phyloP scores from a whole-genome alignment of 2,113 vertebrate species.

The Anolis carolinensis region DNA sequence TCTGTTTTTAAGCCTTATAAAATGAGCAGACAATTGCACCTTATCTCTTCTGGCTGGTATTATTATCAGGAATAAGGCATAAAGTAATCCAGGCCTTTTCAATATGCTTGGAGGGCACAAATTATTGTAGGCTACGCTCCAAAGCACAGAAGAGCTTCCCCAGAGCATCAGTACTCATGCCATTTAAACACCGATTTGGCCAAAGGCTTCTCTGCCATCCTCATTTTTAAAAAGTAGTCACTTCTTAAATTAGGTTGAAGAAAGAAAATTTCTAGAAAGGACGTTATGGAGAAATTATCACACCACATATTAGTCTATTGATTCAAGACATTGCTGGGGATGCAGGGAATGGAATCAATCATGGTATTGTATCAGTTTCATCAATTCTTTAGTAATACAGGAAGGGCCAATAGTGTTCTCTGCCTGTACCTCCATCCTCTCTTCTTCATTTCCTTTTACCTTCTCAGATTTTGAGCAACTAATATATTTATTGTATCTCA shows the following conservation, averaged over 20 bases:
- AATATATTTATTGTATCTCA: not conserved
- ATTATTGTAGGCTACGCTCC: constrained; percentile 16
- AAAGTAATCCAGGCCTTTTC: constrained; percentile 38
- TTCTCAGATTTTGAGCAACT: constrained; percentile 40
- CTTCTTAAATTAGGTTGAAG: constrained; percentile 8
- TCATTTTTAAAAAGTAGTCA: constrained; percentile 20
- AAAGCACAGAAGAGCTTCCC: constrained; percentile 22
- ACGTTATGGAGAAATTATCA: constrained; percentile 7
- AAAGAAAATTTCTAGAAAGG: not conserved
- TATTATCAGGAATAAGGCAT: constrained; percentile 48
- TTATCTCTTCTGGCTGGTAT: constrained; percentile 38
- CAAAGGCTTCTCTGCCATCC: accelerated
- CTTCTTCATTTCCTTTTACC: constrained; percentile 22
- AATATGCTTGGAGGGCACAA: constrained; percentile 35
- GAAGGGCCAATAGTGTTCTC: constrained; percentile 7
- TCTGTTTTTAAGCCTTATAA: constrained; percentile 56
- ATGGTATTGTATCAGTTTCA: constrained; percentile 23
- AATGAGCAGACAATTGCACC: constrained; percentile 55
- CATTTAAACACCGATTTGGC: constrained; percentile 18
- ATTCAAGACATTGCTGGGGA: not conserved
- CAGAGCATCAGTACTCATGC: constrained; percentile 6
- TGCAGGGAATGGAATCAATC: not conserved
- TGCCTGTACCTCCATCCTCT: not conserved
- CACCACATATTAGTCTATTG: not conserved
- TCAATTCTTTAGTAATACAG: constrained; percentile 18